Base-by-base conservation (phyloP, 2,888 invertebrate genomes). In the Xylocampa areola region DNA sequence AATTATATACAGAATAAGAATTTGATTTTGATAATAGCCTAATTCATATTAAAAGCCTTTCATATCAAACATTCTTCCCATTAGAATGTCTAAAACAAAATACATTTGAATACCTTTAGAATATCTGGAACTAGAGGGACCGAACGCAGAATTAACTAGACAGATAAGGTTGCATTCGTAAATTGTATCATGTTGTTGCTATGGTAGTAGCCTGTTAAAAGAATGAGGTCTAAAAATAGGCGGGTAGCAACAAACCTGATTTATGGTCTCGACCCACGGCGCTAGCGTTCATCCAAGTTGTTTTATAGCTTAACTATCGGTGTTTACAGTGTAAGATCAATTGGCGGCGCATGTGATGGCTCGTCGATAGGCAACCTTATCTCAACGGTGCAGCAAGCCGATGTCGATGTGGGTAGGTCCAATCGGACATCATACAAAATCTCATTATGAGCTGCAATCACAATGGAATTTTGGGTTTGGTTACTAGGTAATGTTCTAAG, bases 161-260 rank as follows among this genome's bases (percentile, higher is more conserved):
- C 43, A 63, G 53, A 68, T 67, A 64, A 66, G 69, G 54, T 68
- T 59, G 63, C 55, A 41, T 71, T 66, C 51, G 60, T 67, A 53
- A 65, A 66, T 63, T 64, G 54, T 70, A 78, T 49, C 60, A 73
- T 63, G 63, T 66, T 71, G 81, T 82, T 77, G 79, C 78, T 74
- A 79, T 75, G 81, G 62, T 60, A 71, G 68, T 52, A 52, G 59
- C 52, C 52, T 53, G 69, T 64, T 63, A 79, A 79, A 79, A 80
- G 75, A 81, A 79, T 74, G 64, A 82, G 61, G 68, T 82, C 79
- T 85, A 82, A 83, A 86, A 83, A 86, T 86, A 85, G 69, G 66
- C 68, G 80, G 77, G 71, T 82, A 79, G 86, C 79, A 84, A 83
- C 83, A 84, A 84, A 86, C 86, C 82, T 73, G 85, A 85, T 85